Evolutionary conservation across 1,140 invertebrate genomes (phyloP).

Genomic region (Drosophila tani): DNA sequence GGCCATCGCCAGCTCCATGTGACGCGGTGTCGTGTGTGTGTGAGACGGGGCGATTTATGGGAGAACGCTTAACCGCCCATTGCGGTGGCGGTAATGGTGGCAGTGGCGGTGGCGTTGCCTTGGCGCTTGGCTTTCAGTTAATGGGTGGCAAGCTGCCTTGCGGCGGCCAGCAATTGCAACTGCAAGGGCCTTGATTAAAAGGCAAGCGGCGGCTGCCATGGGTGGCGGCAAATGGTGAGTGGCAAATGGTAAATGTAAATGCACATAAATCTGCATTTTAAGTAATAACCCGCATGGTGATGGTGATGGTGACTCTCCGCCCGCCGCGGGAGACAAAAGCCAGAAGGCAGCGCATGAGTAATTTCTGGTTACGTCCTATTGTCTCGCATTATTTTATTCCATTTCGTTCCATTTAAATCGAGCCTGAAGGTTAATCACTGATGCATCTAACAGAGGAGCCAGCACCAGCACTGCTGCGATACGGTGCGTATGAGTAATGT

Average conservation of each 20-base stretch:
- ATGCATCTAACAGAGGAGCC: constrained; percentile 24
- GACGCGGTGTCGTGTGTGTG: background rate
- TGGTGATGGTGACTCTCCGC: background rate
- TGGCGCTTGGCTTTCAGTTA: constrained; percentile 33
- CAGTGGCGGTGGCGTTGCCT: constrained; percentile 8
- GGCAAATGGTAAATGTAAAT: constrained; percentile 53
- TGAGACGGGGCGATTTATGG: constrained; percentile 25
- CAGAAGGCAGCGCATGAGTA: constrained; percentile 64
- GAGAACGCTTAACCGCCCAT: constrained; percentile 40
- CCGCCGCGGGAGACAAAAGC: constrained; percentile 50
- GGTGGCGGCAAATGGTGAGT: constrained; percentile 18
- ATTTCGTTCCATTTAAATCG: constrained; percentile 31
- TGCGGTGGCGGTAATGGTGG: constrained; percentile 25
- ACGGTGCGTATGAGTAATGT: constrained; percentile 76
- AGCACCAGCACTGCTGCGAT: constrained; percentile 22
- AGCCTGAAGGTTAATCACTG: constrained; percentile 73
- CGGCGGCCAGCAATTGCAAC: constrained; percentile 39
- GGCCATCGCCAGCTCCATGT: constrained; percentile 23
- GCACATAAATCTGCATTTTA: constrained; percentile 83
- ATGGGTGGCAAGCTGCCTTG: constrained; percentile 38
- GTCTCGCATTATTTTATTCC: constrained; percentile 19
- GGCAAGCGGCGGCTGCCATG: constrained; percentile 63
- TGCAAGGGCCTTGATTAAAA: constrained; percentile 75
- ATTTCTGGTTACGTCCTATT: constrained; percentile 36
- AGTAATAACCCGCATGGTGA: constrained; percentile 61